Conservation (phyloP, 2,113 vertebrate genomes). For the Phylloscopus whistleri region DNA sequence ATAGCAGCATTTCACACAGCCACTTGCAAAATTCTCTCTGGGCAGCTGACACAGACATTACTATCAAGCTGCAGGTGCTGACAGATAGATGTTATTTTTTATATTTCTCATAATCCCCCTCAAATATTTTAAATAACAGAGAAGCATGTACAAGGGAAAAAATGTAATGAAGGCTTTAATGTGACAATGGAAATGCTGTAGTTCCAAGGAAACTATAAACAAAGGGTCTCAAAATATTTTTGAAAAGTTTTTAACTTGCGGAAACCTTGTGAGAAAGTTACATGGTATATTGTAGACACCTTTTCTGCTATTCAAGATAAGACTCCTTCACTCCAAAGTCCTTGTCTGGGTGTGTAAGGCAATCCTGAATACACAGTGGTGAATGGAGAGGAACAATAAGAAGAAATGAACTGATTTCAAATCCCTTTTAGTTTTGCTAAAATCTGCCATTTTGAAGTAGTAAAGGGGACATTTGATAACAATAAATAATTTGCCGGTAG, state of each 20-base stretch:
- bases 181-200: not conserved
- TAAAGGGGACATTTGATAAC: not conserved
- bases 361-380: not conserved
- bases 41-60: not conserved
- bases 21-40: not conserved
- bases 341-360: not conserved
- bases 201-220: not conserved
- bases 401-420: not conserved
- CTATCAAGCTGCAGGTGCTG: not conserved
- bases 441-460: not conserved
- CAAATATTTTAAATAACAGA: not conserved
- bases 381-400: not conserved
- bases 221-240: not conserved
- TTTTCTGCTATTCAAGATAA: not conserved
- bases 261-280: not conserved
- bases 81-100: not conserved
- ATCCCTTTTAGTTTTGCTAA: not conserved
- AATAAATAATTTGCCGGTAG: not conserved
- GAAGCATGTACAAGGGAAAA: fast-evolving
- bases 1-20: not conserved
- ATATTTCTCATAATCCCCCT: not conserved
- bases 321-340: not conserved
- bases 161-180: not conserved
- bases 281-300: not conserved
- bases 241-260: not conserved